phyloP scores from a whole-genome alignment of 2,888 invertebrate species.

The Protula sp. region DNA sequence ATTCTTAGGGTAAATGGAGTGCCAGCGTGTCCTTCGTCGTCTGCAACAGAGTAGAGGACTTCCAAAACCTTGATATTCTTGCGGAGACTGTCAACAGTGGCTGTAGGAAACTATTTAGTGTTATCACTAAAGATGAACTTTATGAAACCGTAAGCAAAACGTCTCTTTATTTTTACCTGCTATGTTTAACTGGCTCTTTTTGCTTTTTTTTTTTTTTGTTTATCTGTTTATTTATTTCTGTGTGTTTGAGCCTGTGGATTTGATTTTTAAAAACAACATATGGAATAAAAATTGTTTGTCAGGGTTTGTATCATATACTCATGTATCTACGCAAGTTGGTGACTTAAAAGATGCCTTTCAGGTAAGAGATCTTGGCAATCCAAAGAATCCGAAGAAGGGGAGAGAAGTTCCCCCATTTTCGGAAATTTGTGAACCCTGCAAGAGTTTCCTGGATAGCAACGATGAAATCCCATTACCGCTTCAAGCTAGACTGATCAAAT shows the following conservation, averaged over 20 bases:
- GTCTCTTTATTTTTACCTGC: too few species aligned
- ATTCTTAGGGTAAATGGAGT: constrained; percentile 43
- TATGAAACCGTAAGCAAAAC: constrained; percentile 15
- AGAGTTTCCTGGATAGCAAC: constrained; percentile 41
- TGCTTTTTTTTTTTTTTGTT: too few species aligned
- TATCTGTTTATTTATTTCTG: constrained; percentile 4
- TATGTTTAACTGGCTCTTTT: too few species aligned
- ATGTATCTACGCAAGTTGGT: too few species aligned
- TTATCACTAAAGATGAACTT: constrained; percentile 39
- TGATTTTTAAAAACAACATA: too few species aligned
- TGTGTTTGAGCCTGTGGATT: too few species aligned
- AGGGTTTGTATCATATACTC: too few species aligned
- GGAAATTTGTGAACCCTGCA: constrained; percentile 50
- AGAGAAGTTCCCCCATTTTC: constrained; percentile 45
- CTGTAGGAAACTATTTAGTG: constrained; percentile 39
- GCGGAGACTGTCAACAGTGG: constrained; percentile 34
- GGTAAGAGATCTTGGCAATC: constrained; percentile 49
- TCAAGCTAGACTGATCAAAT: constrained; percentile 49
- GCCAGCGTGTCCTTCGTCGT: constrained; percentile 42
- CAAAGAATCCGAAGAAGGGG: constrained; percentile 42
- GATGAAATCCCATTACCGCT: constrained; percentile 48
- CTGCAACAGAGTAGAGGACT: constrained; percentile 42
- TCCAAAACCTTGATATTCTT: constrained; percentile 36
- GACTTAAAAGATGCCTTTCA: too few species aligned
- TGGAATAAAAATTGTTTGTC: too few species aligned